Conservation (phyloP, 2,113 vertebrate species). For the Mobula birostris region DNA sequence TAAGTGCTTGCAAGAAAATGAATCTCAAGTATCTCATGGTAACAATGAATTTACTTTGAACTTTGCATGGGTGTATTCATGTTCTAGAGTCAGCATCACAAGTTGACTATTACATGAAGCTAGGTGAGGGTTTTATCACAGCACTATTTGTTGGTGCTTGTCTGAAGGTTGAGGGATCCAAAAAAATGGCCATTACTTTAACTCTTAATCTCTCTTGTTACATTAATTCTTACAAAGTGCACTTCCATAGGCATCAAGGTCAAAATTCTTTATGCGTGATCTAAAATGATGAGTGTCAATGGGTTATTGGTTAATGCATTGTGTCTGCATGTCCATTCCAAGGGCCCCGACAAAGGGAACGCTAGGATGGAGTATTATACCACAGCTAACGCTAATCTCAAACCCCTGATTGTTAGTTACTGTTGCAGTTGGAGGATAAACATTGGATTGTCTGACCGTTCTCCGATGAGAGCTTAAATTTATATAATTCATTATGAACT, state of each 20-base stretch:
- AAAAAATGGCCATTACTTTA: neutral
- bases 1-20: too few species aligned
- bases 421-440: neutral
- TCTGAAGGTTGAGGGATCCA: neutral
- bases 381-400: neutral
- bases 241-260: neutral
- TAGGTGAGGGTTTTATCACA: neutral
- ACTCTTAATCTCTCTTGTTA: neutral
- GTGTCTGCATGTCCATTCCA: neutral
- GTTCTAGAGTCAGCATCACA: neutral
- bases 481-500: neutral
- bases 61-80: neutral
- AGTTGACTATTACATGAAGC: neutral
- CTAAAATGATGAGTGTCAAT: neutral
- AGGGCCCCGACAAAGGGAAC: neutral
- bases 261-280: neutral
- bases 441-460: neutral
- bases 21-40: too few species aligned
- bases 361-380: neutral
- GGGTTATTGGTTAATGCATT: neutral
- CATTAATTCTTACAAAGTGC: neutral
- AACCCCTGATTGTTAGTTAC: neutral
- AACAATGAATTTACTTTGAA: too few species aligned
- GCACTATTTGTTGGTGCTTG: neutral
- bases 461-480: neutral